Evolutionary conservation across 2,888 invertebrate genomes (phyloP).

Genomic region (Ferdinandea cuprea): DNA sequence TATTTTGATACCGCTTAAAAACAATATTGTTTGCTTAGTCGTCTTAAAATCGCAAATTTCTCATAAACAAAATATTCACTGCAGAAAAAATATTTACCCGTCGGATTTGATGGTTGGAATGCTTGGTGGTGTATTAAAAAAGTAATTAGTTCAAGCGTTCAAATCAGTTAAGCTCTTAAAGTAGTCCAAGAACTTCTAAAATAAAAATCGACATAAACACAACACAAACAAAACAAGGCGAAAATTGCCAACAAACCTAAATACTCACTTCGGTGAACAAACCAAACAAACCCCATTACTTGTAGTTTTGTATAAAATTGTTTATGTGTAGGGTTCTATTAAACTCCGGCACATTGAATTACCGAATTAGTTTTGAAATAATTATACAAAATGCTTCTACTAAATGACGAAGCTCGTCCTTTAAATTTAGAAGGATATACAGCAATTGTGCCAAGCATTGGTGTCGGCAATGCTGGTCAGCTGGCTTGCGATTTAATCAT

Average conservation of each 20-base stretch:
- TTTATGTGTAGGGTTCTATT: slow-evolving; percentile 38
- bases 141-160: no score
- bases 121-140: no score
- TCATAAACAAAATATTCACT: no score
- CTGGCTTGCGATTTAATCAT: slow-evolving; percentile 92
- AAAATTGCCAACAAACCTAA: neutral
- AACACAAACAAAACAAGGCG: no score
- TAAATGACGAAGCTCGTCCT: slow-evolving; percentile 79
- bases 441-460: slow-evolving; percentile 90
- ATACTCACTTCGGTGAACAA: neutral
- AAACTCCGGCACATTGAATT: neutral
- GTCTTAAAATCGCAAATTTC: no score
- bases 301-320: slow-evolving; percentile 60
- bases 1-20: no score
- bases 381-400: slow-evolving; percentile 78
- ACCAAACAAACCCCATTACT: slow-evolving; percentile 68
- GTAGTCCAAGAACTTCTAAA: no score
- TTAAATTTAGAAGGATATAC: slow-evolving; percentile 85
- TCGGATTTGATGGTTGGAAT: no score
- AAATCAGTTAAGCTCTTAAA: no score
- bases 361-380: neutral
- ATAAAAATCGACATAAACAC: no score
- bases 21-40: no score
- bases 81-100: no score
- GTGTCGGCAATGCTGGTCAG: slow-evolving; percentile 97